Evolutionary conservation across 2,888 invertebrate genomes (phyloP), one percentile per base, ranked within the genome.

Genomic region (Conops quadrifasciatus): DNA sequence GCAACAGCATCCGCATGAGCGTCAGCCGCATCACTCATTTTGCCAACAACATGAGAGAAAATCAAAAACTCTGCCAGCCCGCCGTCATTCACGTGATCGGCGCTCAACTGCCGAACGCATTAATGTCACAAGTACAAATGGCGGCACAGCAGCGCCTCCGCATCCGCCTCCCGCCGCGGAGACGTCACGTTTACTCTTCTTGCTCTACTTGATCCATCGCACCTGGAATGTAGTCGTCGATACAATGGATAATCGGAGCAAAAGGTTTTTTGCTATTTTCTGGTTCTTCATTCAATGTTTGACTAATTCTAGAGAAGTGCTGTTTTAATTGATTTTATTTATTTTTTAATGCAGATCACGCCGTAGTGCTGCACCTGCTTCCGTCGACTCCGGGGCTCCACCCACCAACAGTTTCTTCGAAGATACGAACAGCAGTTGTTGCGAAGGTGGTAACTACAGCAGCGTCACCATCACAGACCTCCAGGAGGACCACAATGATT

Each of bases 211-310:
- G 72, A 90, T 92, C 78, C 90, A 91, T 78, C 89, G 91, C 75
- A 91, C 91, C 16, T 92, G 91, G 91, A 90, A 89, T 79, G 88
- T 91, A 16, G 88, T 91, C 2, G 87, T 90, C 60, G 90, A 90
- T 73, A 88, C 89, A 76, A 88, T 90, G 71, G 90, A 90, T 80
- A 84, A 87, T 0, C 89, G 81, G 87, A 80, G 81, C 73, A 83
- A 89, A 87, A 83, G 88, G 89, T 77, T 86, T 87, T 0, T 56
- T 65, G 16, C 15, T 2, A 1, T 45, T 9, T 19, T 30, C 19
- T 30, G n/a, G n/a, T n/a, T n/a, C n/a, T 11, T 13, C 16, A 19
- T 21, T 43, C 30, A 21, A 43, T 21, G 2, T 45, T 21, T 45
- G n/a, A n/a, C n/a, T 36, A 36, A 36, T 36, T 36, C 11, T 49